These are phyloP conservation scores for Frankliniella fusca DNA, from an alignment of 2,888 invertebrate species.

Conservation along the genomic window DNA sequence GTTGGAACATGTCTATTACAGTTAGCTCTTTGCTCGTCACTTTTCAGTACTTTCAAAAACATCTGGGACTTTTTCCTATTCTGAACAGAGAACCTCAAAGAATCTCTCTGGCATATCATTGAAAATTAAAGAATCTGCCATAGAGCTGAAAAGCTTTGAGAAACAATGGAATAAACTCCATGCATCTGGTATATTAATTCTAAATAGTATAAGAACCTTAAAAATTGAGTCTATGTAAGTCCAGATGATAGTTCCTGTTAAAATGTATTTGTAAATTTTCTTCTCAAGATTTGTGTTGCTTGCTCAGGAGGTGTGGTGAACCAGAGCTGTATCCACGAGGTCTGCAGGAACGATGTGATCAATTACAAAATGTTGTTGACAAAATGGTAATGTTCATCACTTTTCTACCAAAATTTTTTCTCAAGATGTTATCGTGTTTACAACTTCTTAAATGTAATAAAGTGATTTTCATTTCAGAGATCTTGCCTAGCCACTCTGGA, in stretches of 20 bases:
- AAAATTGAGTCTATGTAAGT: background rate
- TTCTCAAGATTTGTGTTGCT: background rate
- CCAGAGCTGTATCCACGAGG: background rate
- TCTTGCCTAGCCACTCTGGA: background rate
- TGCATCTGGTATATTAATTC: background rate
- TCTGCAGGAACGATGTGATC: background rate
- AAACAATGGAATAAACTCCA: background rate
- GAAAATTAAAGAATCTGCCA: background rate
- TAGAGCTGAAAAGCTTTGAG: background rate
- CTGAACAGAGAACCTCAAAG: no score
- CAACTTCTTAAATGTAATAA: background rate
- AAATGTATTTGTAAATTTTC: background rate
- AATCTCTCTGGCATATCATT: background rate
- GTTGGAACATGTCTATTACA: background rate
- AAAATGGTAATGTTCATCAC: background rate
- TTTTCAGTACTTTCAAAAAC: no score
- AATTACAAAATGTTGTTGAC: background rate
- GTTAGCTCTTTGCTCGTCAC: no score
- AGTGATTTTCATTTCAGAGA: background rate
- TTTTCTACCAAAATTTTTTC: background rate
- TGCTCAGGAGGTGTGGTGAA: background rate
- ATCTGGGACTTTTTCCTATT: no score
- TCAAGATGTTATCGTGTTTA: background rate
- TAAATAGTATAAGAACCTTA: background rate
- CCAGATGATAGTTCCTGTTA: background rate